phyloP scores from a whole-genome alignment of 1,140 invertebrate species.

The Sinella curviseta region DNA sequence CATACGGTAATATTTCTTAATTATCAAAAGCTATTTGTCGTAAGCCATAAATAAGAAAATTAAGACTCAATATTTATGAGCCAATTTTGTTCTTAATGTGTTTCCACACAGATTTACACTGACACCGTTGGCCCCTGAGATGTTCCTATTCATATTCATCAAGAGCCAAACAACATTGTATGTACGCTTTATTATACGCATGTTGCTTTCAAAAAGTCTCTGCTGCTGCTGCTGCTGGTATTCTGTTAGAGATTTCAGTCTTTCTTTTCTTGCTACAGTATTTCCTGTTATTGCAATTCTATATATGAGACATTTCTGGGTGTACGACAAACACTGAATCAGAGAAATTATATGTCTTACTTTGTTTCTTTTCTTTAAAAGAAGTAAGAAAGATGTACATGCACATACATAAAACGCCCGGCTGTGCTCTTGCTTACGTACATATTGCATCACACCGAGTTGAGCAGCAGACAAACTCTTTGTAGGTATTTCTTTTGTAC shows the following conservation, averaged over 20 bases:
- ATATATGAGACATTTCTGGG: no score
- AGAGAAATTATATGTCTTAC: no score
- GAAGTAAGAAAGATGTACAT: no score
- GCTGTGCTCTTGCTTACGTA: no score
- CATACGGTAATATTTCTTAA: slow-evolving; percentile 49
- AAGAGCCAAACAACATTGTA: not conserved
- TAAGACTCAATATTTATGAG: slow-evolving; percentile 50
- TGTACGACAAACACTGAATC: no score
- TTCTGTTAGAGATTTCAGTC: not conserved
- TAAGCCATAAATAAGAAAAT: slow-evolving; percentile 50
- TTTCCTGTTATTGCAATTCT: no score
- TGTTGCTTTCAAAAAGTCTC: not conserved
- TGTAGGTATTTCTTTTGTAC: no score
- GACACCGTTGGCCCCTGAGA: slow-evolving; percentile 26
- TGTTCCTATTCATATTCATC: slow-evolving; percentile 32
- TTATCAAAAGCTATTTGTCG: slow-evolving; percentile 50
- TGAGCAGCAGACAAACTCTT: no score
- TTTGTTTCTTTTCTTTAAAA: no score
- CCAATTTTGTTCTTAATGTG: slow-evolving; percentile 45
- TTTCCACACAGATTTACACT: slow-evolving; percentile 35
- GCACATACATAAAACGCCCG: no score
- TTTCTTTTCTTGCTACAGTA: not conserved
- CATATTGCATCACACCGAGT: no score
- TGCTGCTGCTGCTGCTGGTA: not conserved
- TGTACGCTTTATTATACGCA: not conserved